Conservation (phyloP, 2,888 invertebrate genomes). For the Nematopogon swammerdamellus region DNA sequence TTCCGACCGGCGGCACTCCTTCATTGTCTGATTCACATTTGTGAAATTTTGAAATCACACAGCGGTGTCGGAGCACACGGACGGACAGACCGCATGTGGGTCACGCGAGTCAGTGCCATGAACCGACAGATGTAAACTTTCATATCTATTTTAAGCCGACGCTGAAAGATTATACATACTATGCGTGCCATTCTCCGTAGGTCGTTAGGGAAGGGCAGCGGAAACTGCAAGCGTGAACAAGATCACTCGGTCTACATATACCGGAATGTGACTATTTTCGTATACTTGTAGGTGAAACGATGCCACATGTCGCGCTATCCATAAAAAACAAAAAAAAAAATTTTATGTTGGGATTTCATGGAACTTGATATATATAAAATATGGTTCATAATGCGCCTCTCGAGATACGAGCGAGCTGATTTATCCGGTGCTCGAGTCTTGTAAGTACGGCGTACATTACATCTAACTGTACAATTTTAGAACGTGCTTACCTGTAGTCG, state of each 20-base stretch:
- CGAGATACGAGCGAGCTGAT: background rate
- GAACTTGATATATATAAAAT: too few relatives aligned
- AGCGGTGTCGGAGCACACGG: too few relatives aligned
- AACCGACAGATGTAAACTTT: background rate
- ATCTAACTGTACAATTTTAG: background rate
- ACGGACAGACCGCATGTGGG: background rate
- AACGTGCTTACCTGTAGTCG: slow-evolving; percentile 24
- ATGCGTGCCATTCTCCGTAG: background rate
- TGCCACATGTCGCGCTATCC: too few relatives aligned
- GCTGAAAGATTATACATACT: background rate
- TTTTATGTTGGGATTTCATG: too few relatives aligned
- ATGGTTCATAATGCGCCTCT: background rate
- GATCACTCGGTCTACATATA: background rate
- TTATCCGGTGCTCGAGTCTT: background rate
- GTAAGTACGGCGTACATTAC: too few relatives aligned
- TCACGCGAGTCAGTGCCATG: background rate
- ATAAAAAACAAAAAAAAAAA: too few relatives aligned
- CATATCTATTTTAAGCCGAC: background rate
- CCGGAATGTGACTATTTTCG: background rate
- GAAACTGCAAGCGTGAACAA: background rate
- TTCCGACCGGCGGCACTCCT: too few relatives aligned
- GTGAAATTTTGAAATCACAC: too few relatives aligned
- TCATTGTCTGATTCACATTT: too few relatives aligned
- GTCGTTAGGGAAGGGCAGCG: background rate
- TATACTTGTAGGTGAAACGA: too few relatives aligned